Evolutionary conservation across 1,140 invertebrate genomes (phyloP).

Genomic region (Catajapyx aquilonaris): DNA sequence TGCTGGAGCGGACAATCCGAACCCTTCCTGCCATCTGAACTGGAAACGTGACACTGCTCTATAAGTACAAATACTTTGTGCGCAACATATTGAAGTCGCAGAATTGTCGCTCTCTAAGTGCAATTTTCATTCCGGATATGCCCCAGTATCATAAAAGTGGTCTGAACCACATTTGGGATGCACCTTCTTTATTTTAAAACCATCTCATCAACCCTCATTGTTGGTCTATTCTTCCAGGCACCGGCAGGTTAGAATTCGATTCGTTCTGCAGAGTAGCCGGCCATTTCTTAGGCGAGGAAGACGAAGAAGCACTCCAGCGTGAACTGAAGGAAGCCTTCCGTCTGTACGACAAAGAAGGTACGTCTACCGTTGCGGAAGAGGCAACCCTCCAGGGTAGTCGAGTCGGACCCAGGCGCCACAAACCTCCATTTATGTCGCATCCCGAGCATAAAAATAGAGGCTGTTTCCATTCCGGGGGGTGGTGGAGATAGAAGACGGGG

Average conservation of each 20-base stretch:
- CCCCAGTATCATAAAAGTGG: too few species aligned
- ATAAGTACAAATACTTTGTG: too few species aligned
- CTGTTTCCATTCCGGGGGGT: not conserved
- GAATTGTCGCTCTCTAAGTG: too few species aligned
- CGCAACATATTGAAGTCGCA: too few species aligned
- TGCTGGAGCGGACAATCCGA: too few species aligned
- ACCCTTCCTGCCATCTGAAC: too few species aligned
- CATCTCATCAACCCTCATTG: not conserved
- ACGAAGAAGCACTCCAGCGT: conserved; percentile 53
- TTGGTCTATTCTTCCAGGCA: conserved; percentile 24
- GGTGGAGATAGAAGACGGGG: too few species aligned
- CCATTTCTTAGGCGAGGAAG: conserved; percentile 46
- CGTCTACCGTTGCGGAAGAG: too few species aligned
- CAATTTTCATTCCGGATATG: too few species aligned
- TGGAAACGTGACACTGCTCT: too few species aligned
- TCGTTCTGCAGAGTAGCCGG: conserved; percentile 42
- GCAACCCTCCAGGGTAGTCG: too few species aligned
- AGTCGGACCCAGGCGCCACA: conserved; percentile 29
- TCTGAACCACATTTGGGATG: too few species aligned
- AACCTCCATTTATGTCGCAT: conserved; percentile 31
- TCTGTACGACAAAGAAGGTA: conserved; percentile 48
- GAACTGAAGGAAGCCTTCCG: conserved; percentile 53
- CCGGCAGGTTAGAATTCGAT: conserved; percentile 39
- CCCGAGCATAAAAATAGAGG: conserved; percentile 18
- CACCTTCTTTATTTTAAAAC: not conserved